Evolutionary conservation across 2,888 invertebrate genomes (phyloP).

Genomic region (Drosophila mulleri): DNA sequence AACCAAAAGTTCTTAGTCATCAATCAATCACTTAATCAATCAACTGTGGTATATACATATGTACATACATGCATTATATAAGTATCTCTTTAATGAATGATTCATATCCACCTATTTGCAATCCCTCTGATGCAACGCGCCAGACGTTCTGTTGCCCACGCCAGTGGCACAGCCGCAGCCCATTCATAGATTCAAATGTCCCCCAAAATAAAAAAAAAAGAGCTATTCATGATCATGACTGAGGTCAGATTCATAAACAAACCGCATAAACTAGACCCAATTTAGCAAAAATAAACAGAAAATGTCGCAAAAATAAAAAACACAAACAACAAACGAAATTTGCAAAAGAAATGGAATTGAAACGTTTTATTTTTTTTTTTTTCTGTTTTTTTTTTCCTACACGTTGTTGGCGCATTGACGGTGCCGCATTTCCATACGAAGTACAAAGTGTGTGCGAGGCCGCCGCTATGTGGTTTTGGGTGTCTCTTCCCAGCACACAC

Average conservation of each 20-base stretch:
- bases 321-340: conserved; percentile 26
- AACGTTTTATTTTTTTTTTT: conserved; percentile 12
- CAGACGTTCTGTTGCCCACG: conserved; percentile 10
- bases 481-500: conserved; percentile 19
- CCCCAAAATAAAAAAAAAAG: conserved; percentile 38
- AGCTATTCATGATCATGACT: conserved; percentile 77
- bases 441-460: conserved; percentile 29
- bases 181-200: conserved; percentile 49
- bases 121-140: background rate
- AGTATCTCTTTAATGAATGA: background rate
- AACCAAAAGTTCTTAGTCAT: background rate
- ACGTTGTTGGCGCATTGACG: conserved; percentile 9
- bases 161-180: conserved; percentile 37
- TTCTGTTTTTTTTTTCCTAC: background rate
- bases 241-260: conserved; percentile 75
- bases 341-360: conserved; percentile 65
- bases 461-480: conserved; percentile 48
- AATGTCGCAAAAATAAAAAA: conserved; percentile 27
- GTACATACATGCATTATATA: background rate
- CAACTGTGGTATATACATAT: no score
- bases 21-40: background rate
- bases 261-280: conserved; percentile 78
- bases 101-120: background rate
- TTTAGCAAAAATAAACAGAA: conserved; percentile 57
- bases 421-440: conserved; percentile 61